Evolutionary conservation across 2,797 vertebrate species (phyloP).

Genomic region (Eulemur mongoz): DNA sequence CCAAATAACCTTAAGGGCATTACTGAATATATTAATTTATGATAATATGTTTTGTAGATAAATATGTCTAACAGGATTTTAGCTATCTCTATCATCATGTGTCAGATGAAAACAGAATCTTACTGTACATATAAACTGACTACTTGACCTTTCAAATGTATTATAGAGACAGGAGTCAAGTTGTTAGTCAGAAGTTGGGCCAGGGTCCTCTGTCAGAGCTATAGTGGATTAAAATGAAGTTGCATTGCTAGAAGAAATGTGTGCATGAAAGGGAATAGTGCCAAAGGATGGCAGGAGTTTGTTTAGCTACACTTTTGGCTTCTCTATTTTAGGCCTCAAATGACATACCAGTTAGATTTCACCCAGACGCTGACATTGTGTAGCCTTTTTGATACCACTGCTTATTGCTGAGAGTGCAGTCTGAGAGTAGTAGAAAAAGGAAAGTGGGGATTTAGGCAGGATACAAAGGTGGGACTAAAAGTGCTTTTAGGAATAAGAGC

Average conservation of each 20-base stretch:
- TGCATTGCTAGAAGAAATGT: rapidly evolving
- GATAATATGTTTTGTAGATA: neutral
- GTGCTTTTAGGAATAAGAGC: neutral
- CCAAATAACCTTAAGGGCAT: neutral
- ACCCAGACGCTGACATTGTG: neutral
- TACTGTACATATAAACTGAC: neutral
- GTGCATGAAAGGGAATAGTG: rapidly evolving
- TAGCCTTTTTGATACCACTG: neutral
- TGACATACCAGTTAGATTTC: neutral
- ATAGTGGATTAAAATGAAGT: neutral
- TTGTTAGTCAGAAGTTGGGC: neutral
- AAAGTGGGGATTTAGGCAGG: neutral
- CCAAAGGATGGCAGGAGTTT: neutral
- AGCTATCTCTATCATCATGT: neutral
- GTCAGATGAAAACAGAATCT: neutral
- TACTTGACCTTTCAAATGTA: neutral
- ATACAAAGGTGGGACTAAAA: neutral
- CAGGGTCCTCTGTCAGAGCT: neutral
- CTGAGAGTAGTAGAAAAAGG: neutral
- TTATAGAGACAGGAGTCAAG: neutral
- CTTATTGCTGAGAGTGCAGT: neutral
- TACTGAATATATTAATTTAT: neutral
- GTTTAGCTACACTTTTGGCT: neutral
- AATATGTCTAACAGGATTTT: neutral
- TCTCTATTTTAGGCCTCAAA: neutral